Percentiles rank a stretch among this genome's conserved stretches.
Evolutionary conservation across 2,797 vertebrate species (phyloP).

Genomic region (Poecilia velifera): DNA sequence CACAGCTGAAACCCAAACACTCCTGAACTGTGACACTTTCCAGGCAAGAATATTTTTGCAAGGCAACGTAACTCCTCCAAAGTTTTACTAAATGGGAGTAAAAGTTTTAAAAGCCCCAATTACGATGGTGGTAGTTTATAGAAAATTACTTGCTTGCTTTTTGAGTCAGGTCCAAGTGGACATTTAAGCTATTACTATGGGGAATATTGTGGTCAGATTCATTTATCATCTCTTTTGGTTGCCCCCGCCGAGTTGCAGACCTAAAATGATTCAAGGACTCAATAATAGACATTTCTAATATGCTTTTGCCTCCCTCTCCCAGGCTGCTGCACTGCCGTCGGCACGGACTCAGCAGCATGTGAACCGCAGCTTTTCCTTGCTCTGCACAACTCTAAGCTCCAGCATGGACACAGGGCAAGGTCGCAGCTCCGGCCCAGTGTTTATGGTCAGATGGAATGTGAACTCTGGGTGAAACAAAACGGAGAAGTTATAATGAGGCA

Average conservation of each 20-base stretch:
- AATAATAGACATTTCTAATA: constrained; percentile 23
- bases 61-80: neutral
- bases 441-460: constrained; percentile 73
- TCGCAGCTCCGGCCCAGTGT: constrained; percentile 54
- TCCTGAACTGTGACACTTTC: neutral
- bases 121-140: neutral
- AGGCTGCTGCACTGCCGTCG: constrained; percentile 26
- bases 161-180: neutral
- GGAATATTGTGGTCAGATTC: neutral
- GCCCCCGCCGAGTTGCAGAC: neutral
- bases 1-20: neutral
- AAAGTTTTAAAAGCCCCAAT: neutral
- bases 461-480: constrained; percentile 61
- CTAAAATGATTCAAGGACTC: constrained; percentile 16
- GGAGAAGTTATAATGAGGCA: constrained; percentile 67
- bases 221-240: neutral
- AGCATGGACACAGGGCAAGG: constrained; percentile 52
- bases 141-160: no score
- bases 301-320: constrained; percentile 19
- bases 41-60: neutral
- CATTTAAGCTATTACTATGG: neutral
- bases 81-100: neutral
- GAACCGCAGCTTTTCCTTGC: constrained; percentile 41
- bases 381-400: constrained; percentile 58
- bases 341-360: constrained; percentile 54